Evolutionary conservation across 2,797 vertebrate species (phyloP).

Genomic region (Sebastes baramenuke): DNA sequence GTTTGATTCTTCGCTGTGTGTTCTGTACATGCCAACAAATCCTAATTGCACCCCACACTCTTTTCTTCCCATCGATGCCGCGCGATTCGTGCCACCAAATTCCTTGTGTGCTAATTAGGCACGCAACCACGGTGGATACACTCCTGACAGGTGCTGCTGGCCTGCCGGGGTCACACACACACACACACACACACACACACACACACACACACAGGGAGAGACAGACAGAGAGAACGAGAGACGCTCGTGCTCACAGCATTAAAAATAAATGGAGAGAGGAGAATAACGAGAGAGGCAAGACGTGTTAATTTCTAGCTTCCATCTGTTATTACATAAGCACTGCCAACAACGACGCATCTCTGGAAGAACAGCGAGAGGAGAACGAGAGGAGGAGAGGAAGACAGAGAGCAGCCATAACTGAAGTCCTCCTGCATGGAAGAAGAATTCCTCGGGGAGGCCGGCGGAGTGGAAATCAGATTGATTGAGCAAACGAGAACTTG

Average conservation of each 20-base stretch:
- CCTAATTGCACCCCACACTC: conserved; percentile 87
- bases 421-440: conserved; percentile 63
- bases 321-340: conserved; percentile 99
- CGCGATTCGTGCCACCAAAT: conserved; percentile 85
- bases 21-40: conserved; percentile 83
- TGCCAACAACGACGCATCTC: conserved; percentile 96
- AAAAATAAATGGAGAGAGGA: conserved; percentile 90
- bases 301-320: conserved; percentile 99
- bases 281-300: conserved; percentile 94
- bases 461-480: conserved; percentile 51
- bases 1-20: conserved; percentile 50
- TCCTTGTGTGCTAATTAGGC: conserved; percentile 99
- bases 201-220: conserved; percentile 21
- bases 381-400: conserved; percentile 46
- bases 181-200: conserved; percentile 70
- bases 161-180: conserved; percentile 90
- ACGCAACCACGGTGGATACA: conserved; percentile 94
- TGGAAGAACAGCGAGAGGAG: conserved; percentile 63
- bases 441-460: conserved; percentile 57
- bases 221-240: conserved; percentile 50
- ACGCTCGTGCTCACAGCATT: conserved; percentile 86
- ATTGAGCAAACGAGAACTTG: conserved; percentile 51
- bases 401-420: conserved; percentile 43
- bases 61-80: conserved; percentile 65
- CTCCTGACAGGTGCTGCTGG: conserved; percentile 99